Percentiles rank a stretch among this genome's conserved stretches.
Conservation (phyloP, 2,888 invertebrate genomes). For the Amiota mariae region DNA sequence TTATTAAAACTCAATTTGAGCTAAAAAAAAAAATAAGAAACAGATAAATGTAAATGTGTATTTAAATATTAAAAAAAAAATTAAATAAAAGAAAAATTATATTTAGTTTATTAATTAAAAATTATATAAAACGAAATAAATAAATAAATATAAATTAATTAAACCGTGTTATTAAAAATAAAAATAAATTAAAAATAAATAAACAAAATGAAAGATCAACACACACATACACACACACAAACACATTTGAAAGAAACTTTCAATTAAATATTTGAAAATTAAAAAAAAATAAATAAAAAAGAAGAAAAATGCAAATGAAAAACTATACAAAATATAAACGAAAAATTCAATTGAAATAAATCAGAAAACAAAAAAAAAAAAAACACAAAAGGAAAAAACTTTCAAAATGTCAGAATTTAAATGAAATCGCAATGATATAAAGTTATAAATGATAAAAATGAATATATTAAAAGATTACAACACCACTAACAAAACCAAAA, state of each 20-base stretch:
- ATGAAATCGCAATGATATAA: conserved; percentile 39
- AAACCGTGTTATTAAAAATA: conserved; percentile 63
- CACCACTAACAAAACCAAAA: no score
- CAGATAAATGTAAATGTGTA: conserved; percentile 68
- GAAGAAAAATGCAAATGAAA: conserved; percentile 39
- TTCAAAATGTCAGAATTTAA: conserved; percentile 61
- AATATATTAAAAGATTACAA: background rate
- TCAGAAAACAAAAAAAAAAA: conserved; percentile 29
- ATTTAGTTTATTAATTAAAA: conserved; percentile 52
- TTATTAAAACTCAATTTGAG: conserved; percentile 20
- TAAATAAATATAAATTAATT: conserved; percentile 42
- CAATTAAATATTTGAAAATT: conserved; percentile 59
- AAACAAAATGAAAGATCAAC: background rate
- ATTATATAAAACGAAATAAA: conserved; percentile 35
- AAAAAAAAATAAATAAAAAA: conserved; percentile 33
- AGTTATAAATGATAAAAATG: conserved; percentile 39
- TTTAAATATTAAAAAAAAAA: conserved; percentile 49
- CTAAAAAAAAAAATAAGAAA: conserved; percentile 23
- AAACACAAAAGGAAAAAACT: conserved; percentile 45
- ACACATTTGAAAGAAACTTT: conserved; percentile 64
- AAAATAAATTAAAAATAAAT: conserved; percentile 37
- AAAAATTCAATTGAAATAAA: conserved; percentile 34
- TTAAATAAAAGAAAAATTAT: conserved; percentile 33
- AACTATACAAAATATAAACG: conserved; percentile 31
- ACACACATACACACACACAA: no score